Base-by-base conservation (phyloP, 1,140 invertebrate genomes). In the Nephotettix cincticeps region DNA sequence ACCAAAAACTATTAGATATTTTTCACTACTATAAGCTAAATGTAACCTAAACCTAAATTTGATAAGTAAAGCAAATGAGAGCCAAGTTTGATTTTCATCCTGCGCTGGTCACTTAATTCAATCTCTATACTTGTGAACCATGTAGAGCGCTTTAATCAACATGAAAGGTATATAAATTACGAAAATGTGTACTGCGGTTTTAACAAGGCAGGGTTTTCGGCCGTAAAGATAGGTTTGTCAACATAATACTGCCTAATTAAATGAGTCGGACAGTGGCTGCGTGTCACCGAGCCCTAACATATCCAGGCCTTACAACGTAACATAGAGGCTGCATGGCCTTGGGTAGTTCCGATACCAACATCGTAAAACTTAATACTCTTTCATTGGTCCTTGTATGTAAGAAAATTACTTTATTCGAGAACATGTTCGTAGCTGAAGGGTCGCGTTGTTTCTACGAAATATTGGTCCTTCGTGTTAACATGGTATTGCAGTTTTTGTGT, bases 181-280 rank as follows among this genome's bases (percentile, higher is more conserved):
- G 56, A 61, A 61, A 61, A 61, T 28, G 21, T 25, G 25, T 25
- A 21, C 21, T 28, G 56, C 25, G 32, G 32, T 4, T 27, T 25
- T 25, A 61, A 61, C 56, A 61, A 61, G 56, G 56, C 25, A 13
- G 56, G 25, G 56, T 61, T 61, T 36, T 29, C 23, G 21, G 25
- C 56, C 56, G 25, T 61, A 61, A 61, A 61, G 56, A 61, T 61
- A 61, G 56, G 56, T 28, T 28, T 61, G 56, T 61, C 56, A 61
- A 61, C 56, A 29, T 61, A 29, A 61, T 61, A 27, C 27, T 11
- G 14, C 21, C 21, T 61, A 61, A 28, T 61, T 61, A 61, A 61
- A 28, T 28, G 56, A 25, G 56, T 61, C 25, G 47, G 47, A 51
- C 47, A 51, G 23, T 9, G 56, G 6, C 56, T 61, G 56, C 56